These are phyloP conservation scores for Trichonephila clavipes DNA, from an alignment of 1,140 invertebrate genomes.

Conservation along the genomic window DNA sequence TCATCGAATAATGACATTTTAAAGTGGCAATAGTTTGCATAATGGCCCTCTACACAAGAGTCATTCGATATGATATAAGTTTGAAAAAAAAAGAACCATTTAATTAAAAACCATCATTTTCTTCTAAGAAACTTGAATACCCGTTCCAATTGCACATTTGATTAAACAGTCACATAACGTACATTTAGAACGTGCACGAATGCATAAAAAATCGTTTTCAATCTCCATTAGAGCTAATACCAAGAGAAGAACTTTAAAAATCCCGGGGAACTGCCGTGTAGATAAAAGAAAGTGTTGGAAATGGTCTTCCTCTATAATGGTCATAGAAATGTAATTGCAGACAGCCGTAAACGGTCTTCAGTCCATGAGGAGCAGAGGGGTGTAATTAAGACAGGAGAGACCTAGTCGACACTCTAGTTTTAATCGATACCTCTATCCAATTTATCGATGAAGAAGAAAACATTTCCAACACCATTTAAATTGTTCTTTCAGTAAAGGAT, in stretches of 20 bases:
- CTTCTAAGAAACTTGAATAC: background rate
- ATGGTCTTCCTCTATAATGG: background rate
- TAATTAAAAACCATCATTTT: background rate
- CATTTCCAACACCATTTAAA: conserved; percentile 8
- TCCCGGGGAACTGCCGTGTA: background rate
- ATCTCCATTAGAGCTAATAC: background rate
- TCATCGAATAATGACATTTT: background rate
- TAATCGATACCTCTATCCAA: conserved; percentile 27
- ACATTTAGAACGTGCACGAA: background rate
- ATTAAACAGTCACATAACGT: conserved; percentile 38
- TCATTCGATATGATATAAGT: background rate
- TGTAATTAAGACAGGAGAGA: conserved; percentile 44
- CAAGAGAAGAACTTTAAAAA: background rate
- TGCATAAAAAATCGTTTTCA: background rate
- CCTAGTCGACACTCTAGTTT: conserved; percentile 12
- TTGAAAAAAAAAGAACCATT: background rate
- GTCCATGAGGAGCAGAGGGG: background rate
- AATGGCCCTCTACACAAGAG: background rate
- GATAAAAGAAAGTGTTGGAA: conserved; percentile 3
- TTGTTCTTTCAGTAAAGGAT: background rate
- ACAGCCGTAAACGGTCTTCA: conserved; percentile 37
- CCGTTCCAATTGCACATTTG: conserved; percentile 52
- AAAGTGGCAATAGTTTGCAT: background rate
- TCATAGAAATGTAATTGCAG: conserved; percentile 34
- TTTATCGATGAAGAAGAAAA: conserved; percentile 7